Evolutionary conservation across 1,140 invertebrate genomes (phyloP).

Genomic region (Caligus rogercresseyi): DNA sequence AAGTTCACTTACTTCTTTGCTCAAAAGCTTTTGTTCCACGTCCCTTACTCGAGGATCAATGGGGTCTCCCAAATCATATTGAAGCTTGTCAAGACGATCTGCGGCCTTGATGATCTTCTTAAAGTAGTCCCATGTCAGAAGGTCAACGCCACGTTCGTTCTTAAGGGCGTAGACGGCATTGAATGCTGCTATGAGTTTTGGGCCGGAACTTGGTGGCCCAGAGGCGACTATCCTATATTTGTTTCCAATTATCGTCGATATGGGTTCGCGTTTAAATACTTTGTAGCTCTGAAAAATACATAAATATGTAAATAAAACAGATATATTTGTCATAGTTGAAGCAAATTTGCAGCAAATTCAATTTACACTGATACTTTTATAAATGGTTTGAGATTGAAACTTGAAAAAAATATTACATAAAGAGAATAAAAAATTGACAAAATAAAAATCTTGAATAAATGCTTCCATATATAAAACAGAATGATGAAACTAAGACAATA

Average conservation of each 20-base stretch:
- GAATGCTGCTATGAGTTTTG: constrained; percentile 1
- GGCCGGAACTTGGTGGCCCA: neutral
- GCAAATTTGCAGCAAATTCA: neutral
- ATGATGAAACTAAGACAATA: too few species aligned
- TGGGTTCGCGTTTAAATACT: constrained; percentile 3
- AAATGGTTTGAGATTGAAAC: neutral
- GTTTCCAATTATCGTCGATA: neutral
- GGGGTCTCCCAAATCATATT: neutral
- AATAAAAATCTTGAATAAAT: too few species aligned
- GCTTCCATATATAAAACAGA: too few species aligned
- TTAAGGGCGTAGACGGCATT: constrained; percentile 9
- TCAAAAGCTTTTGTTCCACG: neutral
- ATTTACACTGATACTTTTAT: neutral
- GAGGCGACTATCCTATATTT: constrained; percentile 6
- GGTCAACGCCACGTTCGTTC: neutral
- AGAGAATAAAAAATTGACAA: too few species aligned
- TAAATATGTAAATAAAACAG: neutral
- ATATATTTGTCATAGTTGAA: neutral
- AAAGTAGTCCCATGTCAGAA: neutral
- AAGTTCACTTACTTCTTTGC: neutral
- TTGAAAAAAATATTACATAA: constrained; percentile 1
- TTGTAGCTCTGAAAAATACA: neutral
- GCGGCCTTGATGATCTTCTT: neutral
- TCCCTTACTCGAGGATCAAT: neutral
- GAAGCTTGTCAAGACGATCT: neutral